Percentiles rank a stretch among this genome's conserved stretches.
Conservation (phyloP, 2,797 vertebrate genomes). For the Thalassophryne amazonica region DNA sequence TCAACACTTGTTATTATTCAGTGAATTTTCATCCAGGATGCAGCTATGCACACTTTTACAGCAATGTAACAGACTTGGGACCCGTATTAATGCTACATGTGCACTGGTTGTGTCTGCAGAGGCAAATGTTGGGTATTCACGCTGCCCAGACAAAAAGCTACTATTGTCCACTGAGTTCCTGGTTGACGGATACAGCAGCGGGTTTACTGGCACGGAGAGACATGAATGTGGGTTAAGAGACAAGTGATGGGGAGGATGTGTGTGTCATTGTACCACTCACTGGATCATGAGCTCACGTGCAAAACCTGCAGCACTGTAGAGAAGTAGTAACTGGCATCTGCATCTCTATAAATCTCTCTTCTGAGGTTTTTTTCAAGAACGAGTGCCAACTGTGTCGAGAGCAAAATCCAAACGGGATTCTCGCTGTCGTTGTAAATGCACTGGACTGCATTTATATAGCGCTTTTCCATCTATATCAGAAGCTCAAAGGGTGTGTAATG, state of each 20-base stretch:
- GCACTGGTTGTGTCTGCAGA: background rate
- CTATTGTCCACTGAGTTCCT: slow-evolving; percentile 45
- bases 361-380: background rate
- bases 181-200: slow-evolving; percentile 15
- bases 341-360: background rate
- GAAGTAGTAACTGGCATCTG: background rate
- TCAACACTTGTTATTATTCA: background rate
- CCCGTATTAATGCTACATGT: slow-evolving; percentile 7
- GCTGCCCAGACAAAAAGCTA: slow-evolving; percentile 38
- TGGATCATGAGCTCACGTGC: slow-evolving; percentile 47
- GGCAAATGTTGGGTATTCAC: slow-evolving; percentile 7
- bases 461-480: too few species aligned
- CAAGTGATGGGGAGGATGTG: slow-evolving; percentile 20
- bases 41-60: too few species aligned
- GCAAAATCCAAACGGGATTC: background rate
- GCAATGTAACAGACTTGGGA: too few species aligned
- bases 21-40: background rate
- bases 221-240: slow-evolving; percentile 34
- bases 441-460: too few species aligned
- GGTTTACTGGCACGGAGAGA: slow-evolving; percentile 22
- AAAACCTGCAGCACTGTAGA: background rate
- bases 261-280: slow-evolving; percentile 59
- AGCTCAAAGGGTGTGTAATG: too few species aligned
- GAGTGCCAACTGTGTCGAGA: background rate
- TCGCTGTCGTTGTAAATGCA: background rate